Base-by-base conservation (phyloP, 92 coral and sea anemone species). In the Chrysogorgia sp. region DNA sequence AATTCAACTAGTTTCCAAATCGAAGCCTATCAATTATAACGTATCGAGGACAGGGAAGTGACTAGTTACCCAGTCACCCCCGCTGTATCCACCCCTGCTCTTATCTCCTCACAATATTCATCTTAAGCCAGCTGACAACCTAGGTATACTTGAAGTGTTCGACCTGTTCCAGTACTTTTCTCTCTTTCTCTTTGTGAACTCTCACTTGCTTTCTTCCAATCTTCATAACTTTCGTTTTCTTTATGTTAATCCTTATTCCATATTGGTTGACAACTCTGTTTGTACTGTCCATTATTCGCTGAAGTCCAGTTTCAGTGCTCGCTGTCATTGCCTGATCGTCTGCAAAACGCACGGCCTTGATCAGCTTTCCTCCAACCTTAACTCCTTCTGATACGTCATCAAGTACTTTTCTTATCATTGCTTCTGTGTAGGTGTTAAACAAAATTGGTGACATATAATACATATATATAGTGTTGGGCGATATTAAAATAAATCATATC, bases 201-300 rank as follows among this genome's bases (percentile, higher is more conserved):
- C 80, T 64, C 58, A 61, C 80, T 40, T 52, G 65, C 41, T 74
- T 57, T 74, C 25, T 74, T 74, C 49, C 58, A 40, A 74, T 74
- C 57, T 74, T 74, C 80, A 74, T 74, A 48, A 72, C 79, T 61
- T 72, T 72, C 37, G 63, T 72, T 63, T 72, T 72, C 79, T 72
- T 72, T 72, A 72, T 26, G 58, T 72, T 72, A 35, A 72, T 72
- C 58, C 52, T 72, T 45, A 72, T 74, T 53, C 17, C 60, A 74
- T 74, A 74, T 34, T 74, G 41, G 19, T 52, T 57, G 52, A 52
- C 80, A 53, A 53, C 57, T 53, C 33, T 65, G 25, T 74, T 53
- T 57, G 57, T 53, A 32, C 65, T 56, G 65, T 74, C 79, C 79
- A 72, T 72, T 45, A 72, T 61, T 48, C 49, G 50, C 56, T 71